Conservation (phyloP, 1,140 invertebrate genomes). For the Aphis craccivora region DNA sequence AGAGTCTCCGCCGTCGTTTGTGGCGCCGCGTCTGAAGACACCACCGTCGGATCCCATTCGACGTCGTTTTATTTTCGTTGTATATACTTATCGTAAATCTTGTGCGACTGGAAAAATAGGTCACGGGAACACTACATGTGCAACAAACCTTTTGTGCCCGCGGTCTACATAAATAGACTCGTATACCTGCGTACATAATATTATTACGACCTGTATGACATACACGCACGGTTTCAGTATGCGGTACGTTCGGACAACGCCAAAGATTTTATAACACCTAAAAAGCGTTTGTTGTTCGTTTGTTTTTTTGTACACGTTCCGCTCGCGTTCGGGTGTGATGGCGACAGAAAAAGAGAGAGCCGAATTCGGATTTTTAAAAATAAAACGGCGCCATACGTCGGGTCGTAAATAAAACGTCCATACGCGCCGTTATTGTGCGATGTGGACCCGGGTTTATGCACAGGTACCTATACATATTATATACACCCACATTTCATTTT, state of each 20-base stretch:
- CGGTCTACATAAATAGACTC: background rate
- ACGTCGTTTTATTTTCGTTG: background rate
- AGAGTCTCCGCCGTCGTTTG: background rate
- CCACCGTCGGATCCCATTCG: background rate
- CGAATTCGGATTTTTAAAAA: background rate
- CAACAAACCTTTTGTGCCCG: background rate
- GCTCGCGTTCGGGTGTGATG: too few relatives aligned
- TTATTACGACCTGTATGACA: too few relatives aligned
- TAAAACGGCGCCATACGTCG: background rate
- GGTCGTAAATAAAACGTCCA: background rate
- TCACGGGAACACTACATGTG: constrained; percentile 12
- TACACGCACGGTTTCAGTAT: too few relatives aligned
- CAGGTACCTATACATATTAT: too few relatives aligned
- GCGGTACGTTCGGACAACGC: background rate
- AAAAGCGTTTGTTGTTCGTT: background rate
- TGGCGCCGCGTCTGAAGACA: background rate
- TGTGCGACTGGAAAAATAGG: background rate
- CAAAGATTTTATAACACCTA: background rate
- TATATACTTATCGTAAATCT: constrained; percentile 28
- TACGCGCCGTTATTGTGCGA: background rate
- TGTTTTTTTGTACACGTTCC: background rate
- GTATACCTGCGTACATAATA: background rate
- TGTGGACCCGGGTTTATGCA: background rate
- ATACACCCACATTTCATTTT: too few relatives aligned
- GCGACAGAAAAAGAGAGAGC: background rate